A percentile compares a stretch with the other conserved stretches of the same genome.
Conservation (phyloP, 2,888 invertebrate genomes). For the Tenthredo amoena region DNA sequence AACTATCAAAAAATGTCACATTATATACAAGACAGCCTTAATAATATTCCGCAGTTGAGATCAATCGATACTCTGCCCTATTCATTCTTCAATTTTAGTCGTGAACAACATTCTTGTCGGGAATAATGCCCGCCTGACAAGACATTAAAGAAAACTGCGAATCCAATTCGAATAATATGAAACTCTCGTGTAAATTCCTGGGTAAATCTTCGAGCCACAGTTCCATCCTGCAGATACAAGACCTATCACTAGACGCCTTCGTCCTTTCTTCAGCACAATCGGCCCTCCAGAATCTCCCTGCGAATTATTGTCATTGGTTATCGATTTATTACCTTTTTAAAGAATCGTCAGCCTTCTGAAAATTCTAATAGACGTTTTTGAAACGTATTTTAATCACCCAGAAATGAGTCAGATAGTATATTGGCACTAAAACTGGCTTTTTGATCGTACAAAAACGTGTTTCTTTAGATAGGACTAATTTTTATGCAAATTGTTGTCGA, state of each 20-base stretch:
- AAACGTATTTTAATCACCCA: background rate
- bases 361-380: background rate
- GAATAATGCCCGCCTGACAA: background rate
- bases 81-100: background rate
- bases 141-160: slow-evolving; percentile 36
- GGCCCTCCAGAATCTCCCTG: slow-evolving; percentile 66
- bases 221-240: slow-evolving; percentile 62
- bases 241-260: slow-evolving; percentile 58
- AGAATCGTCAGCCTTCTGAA: background rate
- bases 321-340: background rate
- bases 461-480: background rate
- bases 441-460: background rate
- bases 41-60: background rate
- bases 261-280: slow-evolving; percentile 57
- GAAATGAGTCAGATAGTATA: background rate
- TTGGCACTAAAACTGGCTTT: background rate
- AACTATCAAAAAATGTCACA: background rate
- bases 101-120: background rate
- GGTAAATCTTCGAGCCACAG: slow-evolving; percentile 61
- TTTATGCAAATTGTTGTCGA: background rate
- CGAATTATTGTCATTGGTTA: slow-evolving; percentile 2
- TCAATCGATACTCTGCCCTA: background rate
- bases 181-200: slow-evolving; percentile 62
- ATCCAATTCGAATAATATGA: slow-evolving; percentile 62
- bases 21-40: background rate